Conservation (phyloP, 1,140 invertebrate genomes). For the Popillia japonica region DNA sequence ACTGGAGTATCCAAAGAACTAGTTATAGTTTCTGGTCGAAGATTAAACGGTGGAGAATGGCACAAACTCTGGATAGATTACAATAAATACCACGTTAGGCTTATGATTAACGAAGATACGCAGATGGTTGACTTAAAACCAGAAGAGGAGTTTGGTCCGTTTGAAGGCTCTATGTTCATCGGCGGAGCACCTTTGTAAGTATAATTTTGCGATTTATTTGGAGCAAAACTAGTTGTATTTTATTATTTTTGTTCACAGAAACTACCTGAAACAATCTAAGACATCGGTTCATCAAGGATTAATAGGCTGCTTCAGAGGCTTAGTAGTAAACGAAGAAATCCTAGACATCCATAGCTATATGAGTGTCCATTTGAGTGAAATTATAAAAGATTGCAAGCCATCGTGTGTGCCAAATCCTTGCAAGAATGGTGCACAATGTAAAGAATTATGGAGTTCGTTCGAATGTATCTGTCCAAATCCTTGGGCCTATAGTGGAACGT, state of each 20-base stretch:
- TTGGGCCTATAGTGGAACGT: conserved; percentile 88
- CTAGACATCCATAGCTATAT: conserved; percentile 92
- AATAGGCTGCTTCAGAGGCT: conserved; percentile 90
- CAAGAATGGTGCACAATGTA: conserved; percentile 87
- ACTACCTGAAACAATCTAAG: conserved; percentile 68
- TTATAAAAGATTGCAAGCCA: conserved; percentile 91
- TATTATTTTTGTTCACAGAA: neutral
- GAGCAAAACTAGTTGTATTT: neutral
- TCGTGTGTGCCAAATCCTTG: conserved; percentile 94
- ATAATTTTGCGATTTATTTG: neutral
- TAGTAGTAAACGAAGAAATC: conserved; percentile 91
- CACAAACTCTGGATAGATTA: conserved; percentile 95
- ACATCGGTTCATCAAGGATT: conserved; percentile 85
- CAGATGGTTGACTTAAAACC: conserved; percentile 85
- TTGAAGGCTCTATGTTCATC: conserved; percentile 92
- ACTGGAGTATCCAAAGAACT: conserved; percentile 80
- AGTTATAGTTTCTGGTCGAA: conserved; percentile 80
- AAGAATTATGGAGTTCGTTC: conserved; percentile 92
- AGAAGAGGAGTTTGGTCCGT: conserved; percentile 89
- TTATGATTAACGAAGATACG: conserved; percentile 89
- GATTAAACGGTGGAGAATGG: conserved; percentile 91
- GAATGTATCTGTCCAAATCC: conserved; percentile 89
- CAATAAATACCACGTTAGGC: conserved; percentile 91
- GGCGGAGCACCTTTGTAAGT: conserved; percentile 86
- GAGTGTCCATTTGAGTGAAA: conserved; percentile 89